phyloP scores from a whole-genome alignment of 2,888 invertebrate species.

The Abrostola tripartita region DNA sequence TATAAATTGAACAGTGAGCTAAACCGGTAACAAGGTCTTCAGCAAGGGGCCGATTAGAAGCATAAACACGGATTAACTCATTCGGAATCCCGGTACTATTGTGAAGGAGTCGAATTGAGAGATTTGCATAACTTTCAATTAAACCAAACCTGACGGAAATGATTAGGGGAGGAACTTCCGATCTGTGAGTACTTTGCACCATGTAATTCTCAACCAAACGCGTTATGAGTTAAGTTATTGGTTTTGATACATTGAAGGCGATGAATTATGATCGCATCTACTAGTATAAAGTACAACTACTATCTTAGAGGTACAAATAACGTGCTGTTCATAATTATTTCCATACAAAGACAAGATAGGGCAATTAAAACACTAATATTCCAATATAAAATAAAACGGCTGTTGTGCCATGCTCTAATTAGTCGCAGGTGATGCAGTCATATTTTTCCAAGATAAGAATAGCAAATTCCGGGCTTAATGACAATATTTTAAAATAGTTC shows the following conservation, averaged over 20 bases:
- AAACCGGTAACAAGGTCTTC: slow-evolving; percentile 84
- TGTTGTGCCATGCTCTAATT: slow-evolving; percentile 41
- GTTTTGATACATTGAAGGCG: slow-evolving; percentile 1
- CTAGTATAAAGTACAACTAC: not conserved
- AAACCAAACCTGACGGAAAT: slow-evolving; percentile 85
- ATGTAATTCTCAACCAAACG: slow-evolving; percentile 25
- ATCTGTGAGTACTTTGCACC: slow-evolving; percentile 62
- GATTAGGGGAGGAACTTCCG: slow-evolving; percentile 80
- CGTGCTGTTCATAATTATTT: slow-evolving; percentile 13
- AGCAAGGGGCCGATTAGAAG: slow-evolving; percentile 86
- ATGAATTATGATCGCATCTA: not conserved
- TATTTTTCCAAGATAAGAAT: slow-evolving; percentile 31
- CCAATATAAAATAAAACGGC: slow-evolving; percentile 31
- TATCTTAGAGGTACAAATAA: slow-evolving; percentile 10
- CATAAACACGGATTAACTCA: slow-evolving; percentile 88
- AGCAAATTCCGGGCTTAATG: slow-evolving; percentile 15
- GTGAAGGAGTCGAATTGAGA: slow-evolving; percentile 87
- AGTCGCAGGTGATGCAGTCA: slow-evolving; percentile 41
- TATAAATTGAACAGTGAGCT: slow-evolving; percentile 84
- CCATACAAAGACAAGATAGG: slow-evolving; percentile 12
- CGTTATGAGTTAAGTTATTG: slow-evolving; percentile 25
- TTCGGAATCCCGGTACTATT: slow-evolving; percentile 87
- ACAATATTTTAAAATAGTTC: slow-evolving; percentile 28
- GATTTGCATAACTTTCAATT: slow-evolving; percentile 89
- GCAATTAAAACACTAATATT: slow-evolving; percentile 33